Evolutionary conservation across 2,888 invertebrate genomes (phyloP).

Genomic region (Galerucella pusilla): DNA sequence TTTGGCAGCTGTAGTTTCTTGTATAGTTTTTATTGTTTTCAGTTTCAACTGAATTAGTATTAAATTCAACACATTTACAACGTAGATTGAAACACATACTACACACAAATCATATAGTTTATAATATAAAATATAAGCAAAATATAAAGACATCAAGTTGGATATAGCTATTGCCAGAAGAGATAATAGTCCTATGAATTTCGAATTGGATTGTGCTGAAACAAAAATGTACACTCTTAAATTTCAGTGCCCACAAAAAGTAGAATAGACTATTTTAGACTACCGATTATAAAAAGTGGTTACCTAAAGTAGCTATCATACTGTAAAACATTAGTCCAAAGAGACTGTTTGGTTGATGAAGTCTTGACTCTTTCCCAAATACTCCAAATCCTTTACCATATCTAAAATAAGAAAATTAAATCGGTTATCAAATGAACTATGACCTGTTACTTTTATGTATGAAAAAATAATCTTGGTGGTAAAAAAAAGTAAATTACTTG

Average conservation of each 20-base stretch:
- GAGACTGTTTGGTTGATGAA: slow-evolving; percentile 85
- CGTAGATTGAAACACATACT: slow-evolving; percentile 82
- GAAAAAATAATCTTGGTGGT: background rate
- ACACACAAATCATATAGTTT: slow-evolving; percentile 84
- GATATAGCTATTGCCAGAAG: slow-evolving; percentile 70
- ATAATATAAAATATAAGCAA: slow-evolving; percentile 82
- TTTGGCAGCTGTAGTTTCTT: slow-evolving; percentile 17
- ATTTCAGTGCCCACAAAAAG: background rate
- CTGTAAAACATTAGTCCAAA: slow-evolving; percentile 84
- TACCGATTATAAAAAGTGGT: slow-evolving; percentile 44
- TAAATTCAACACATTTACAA: slow-evolving; percentile 69
- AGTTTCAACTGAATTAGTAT: slow-evolving; percentile 48
- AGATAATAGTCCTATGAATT: slow-evolving; percentile 67
- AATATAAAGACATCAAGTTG: slow-evolving; percentile 76
- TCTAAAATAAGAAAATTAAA: slow-evolving; percentile 65
- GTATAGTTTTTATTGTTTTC: slow-evolving; percentile 33
- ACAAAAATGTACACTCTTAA: slow-evolving; percentile 55
- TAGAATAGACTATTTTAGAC: background rate
- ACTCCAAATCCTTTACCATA: slow-evolving; percentile 91
- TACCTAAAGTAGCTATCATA: slow-evolving; percentile 77
- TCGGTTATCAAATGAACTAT: background rate
- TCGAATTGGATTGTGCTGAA: slow-evolving; percentile 70
- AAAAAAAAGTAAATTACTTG: slow-evolving; percentile 6
- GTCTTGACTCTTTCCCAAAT: slow-evolving; percentile 72
- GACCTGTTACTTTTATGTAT: slow-evolving; percentile 16